Conservation (phyloP, 1,140 invertebrate species). For the Drosophila athabasca region DNA sequence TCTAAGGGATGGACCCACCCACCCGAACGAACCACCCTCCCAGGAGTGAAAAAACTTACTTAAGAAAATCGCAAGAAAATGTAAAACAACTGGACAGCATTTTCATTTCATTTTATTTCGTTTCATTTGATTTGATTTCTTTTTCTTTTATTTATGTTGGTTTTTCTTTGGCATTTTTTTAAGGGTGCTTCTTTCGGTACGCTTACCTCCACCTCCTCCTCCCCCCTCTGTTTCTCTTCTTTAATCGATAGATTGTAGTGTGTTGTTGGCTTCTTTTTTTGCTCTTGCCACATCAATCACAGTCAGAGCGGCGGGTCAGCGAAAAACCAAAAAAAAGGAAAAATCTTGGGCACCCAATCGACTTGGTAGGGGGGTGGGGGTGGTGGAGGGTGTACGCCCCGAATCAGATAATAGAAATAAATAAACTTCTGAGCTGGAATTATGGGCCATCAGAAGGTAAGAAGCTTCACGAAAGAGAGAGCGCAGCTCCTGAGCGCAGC, state of each 20-base stretch:
- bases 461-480: neutral
- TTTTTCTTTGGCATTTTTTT: conserved; percentile 47
- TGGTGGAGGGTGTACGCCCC: conserved; percentile 2
- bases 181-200: conserved; percentile 40
- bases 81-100: conserved; percentile 76
- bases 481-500: conserved; percentile 8
- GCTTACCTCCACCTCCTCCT: conserved; percentile 9
- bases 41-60: conserved; percentile 71
- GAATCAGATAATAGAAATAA: conserved; percentile 51
- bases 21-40: neutral
- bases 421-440: conserved; percentile 53
- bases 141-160: conserved; percentile 49
- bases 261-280: conserved; percentile 7
- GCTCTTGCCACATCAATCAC: conserved; percentile 66
- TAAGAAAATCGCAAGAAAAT: conserved; percentile 76
- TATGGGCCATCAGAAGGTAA: conserved; percentile 10
- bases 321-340: neutral
- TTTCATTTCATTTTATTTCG: conserved; percentile 65
- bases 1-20: neutral
- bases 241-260: conserved; percentile 67
- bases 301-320: conserved; percentile 54
- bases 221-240: conserved; percentile 41
- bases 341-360: conserved; percentile 15
- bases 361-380: too few relatives aligned
- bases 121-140: conserved; percentile 49